Conservation (phyloP, 1,140 invertebrate genomes). For the Paraescarpia echinospica region DNA sequence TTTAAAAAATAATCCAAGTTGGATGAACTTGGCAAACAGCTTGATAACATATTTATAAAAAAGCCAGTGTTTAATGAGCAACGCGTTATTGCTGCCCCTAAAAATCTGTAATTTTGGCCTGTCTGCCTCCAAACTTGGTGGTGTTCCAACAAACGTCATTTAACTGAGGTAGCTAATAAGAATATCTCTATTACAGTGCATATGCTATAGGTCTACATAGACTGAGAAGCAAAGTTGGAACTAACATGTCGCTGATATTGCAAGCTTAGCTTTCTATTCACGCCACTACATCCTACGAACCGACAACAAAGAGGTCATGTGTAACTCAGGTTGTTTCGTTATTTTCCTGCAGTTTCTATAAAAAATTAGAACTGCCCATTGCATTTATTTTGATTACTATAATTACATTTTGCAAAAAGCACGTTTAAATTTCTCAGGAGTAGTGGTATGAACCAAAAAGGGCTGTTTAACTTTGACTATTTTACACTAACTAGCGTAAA, state of each 20-base stretch:
- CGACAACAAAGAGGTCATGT: neutral
- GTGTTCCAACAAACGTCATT: neutral
- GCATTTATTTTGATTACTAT: neutral
- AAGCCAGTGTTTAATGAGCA: neutral
- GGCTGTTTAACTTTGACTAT: neutral
- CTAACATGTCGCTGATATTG: neutral
- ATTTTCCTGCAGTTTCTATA: neutral
- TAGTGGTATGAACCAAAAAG: neutral
- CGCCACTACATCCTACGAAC: neutral
- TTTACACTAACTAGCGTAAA: neutral
- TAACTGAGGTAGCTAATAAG: neutral
- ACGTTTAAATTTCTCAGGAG: neutral
- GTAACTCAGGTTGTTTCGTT: neutral
- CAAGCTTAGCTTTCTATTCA: neutral
- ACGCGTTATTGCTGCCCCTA: neutral
- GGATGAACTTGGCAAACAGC: neutral
- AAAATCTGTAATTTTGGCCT: neutral
- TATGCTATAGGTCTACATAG: neutral
- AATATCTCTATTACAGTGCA: neutral
- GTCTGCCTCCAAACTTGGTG: neutral
- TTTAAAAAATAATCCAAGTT: neutral
- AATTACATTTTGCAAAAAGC: neutral
- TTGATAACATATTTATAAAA: neutral
- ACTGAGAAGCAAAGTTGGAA: neutral
- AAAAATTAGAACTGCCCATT: neutral